Base-by-base conservation (phyloP, 2,888 invertebrate species). In the Eudemis profundana region DNA sequence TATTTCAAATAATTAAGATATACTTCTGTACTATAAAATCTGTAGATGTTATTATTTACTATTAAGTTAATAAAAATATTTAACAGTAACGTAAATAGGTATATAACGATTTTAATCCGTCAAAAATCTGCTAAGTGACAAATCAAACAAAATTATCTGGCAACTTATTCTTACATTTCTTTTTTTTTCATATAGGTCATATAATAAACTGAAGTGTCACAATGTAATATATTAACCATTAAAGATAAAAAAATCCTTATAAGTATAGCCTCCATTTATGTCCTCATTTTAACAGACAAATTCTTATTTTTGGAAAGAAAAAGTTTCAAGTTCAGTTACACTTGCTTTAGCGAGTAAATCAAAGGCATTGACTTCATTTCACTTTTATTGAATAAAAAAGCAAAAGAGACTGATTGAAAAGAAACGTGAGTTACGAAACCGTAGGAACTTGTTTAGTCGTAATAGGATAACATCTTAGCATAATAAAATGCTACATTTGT, bases 391-490 rank as follows among this genome's bases (percentile, higher is more conserved):
- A 38, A 36, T 40, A 42, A 56, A 63, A 63, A 44, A 29, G 12
- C 29, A 42, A 50, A 63, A 47, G 49, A 60, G 51, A 60, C 44
- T 17, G 29, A 60, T 47, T 53, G 44, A 40, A 53, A 59, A 53
- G 59, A 51, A 64, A 40, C 51, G 64, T 44, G 50, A 40, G 57
- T 65, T 65, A 65, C 65, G 60, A 60, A 59, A 65, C 44, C 8
- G n/a, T 44, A 38, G 42, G 44, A 60, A 60, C 65, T 21, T 44
- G 64, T 64, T 57, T 44, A 29, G 46, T 47, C 53, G 65, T 60
- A 60, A 64, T 53, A 38, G 46, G 51, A 59, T 51, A 65, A 51
- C 40, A 53, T 65, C 64, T 65, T 38, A 65, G 29, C 65, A 65
- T 50, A 65, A 17, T 56, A 56, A 56, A 56, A 60, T 53, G 53